Conservation (phyloP, 1,140 invertebrate genomes). For the Octopus sinensis region DNA sequence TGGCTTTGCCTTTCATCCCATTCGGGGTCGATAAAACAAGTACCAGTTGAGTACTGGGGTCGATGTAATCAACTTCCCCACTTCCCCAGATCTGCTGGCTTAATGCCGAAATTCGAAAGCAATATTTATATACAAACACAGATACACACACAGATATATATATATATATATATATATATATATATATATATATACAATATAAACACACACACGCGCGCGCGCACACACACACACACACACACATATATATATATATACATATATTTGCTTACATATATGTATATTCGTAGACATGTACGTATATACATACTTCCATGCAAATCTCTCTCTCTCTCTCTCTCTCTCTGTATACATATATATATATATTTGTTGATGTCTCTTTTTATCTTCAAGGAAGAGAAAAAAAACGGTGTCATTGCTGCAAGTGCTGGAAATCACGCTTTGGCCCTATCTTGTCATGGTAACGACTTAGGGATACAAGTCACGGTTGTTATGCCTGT, state of each 20-base stretch:
- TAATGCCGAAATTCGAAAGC: no score
- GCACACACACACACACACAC: no score
- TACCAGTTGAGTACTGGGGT: no score
- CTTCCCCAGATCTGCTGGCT: no score
- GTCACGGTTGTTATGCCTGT: conserved; percentile 92
- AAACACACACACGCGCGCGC: background rate
- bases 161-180: conserved; percentile 2
- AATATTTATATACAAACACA: background rate
- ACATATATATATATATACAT: no score
- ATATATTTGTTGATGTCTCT: background rate
- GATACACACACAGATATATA: background rate
- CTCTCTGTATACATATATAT: background rate
- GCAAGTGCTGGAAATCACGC: conserved; percentile 92
- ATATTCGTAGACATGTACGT: no score
- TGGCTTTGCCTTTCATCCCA: no score
- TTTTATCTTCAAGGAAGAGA: conserved; percentile 63
- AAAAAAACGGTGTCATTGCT: conserved; percentile 78
- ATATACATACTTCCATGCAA: no score
- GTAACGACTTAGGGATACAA: conserved; percentile 73
- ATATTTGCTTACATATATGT: no score
- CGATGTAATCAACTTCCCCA: no score
- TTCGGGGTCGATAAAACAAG: no score
- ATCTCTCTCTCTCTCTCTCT: background rate
- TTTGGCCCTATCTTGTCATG: conserved; percentile 83
- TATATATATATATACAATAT: background rate